Conservation (phyloP, 2,888 invertebrate species). For the Xestoiulus laeticollis region DNA sequence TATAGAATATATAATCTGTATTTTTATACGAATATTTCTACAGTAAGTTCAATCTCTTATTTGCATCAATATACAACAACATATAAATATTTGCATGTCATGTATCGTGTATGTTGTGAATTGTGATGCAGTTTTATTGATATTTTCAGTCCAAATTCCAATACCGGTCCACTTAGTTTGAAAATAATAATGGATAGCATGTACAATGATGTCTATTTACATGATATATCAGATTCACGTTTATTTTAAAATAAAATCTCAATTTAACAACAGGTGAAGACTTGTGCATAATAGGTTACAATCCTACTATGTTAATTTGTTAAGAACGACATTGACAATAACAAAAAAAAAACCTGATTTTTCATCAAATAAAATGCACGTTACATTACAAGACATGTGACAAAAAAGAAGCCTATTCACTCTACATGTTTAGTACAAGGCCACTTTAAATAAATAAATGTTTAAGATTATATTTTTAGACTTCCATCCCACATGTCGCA, state of each 20-base stretch:
- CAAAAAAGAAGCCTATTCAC: not conserved
- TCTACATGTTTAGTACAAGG: not conserved
- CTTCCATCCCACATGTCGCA: not conserved
- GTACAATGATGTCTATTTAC: not conserved
- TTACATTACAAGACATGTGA: not conserved
- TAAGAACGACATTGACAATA: conserved; percentile 7
- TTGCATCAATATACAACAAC: no score
- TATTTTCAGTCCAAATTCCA: not conserved
- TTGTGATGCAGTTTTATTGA: not conserved
- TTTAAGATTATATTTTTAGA: not conserved
- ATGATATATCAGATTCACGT: conserved; percentile 21
- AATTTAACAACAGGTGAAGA: not conserved
- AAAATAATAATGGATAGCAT: not conserved
- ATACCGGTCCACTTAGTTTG: not conserved
- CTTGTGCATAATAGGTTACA: not conserved
- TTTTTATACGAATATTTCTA: no score
- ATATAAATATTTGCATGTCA: no score
- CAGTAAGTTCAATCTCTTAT: no score
- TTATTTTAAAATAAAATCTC: conserved; percentile 29
- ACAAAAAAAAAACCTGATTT: not conserved
- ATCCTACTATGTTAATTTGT: not conserved
- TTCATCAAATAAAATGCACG: not conserved
- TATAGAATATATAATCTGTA: no score
- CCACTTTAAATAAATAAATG: conserved; percentile 11
- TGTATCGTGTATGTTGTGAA: no score